Percentiles rank a stretch among this genome's conserved stretches.
phyloP scores from a whole-genome alignment of 2,888 invertebrate genomes.

The Mantis religiosa region DNA sequence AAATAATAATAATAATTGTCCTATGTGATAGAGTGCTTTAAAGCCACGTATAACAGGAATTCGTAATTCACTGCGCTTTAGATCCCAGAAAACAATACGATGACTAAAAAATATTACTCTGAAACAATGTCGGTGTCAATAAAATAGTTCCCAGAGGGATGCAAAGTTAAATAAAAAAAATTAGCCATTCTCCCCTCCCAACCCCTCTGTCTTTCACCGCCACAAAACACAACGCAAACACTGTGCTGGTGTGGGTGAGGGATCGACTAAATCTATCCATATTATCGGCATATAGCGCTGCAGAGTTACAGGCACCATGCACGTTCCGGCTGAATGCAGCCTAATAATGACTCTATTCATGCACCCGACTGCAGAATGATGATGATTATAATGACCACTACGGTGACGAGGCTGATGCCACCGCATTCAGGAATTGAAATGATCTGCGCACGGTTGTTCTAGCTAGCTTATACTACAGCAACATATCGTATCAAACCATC shows the following conservation, averaged over 20 bases:
- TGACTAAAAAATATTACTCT: not conserved
- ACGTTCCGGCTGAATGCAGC: constrained; percentile 12
- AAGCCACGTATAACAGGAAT: not conserved
- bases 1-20: not conserved
- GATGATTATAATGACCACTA: not conserved
- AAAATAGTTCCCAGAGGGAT: constrained; percentile 7
- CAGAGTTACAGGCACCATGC: constrained; percentile 4
- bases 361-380: constrained; percentile 5
- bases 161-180: constrained; percentile 2
- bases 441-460: constrained; percentile 4
- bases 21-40: not conserved
- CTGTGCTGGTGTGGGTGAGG: not conserved
- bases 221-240: constrained; percentile 11
- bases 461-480: not conserved
- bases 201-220: not conserved
- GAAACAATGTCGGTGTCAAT: not conserved
- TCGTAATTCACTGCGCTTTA: not conserved
- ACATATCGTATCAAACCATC: not conserved
- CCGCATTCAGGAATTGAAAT: constrained; percentile 16
- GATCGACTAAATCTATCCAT: not conserved
- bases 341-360: constrained; percentile 13
- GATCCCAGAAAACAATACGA: not conserved
- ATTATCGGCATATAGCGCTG: constrained; percentile 5
- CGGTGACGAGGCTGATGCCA: not conserved
- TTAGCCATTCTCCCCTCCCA: not conserved